Percentiles rank a stretch among this genome's conserved stretches.
Evolutionary conservation across 2,113 vertebrate genomes (phyloP).

Genomic region (Pardalotus punctatus): DNA sequence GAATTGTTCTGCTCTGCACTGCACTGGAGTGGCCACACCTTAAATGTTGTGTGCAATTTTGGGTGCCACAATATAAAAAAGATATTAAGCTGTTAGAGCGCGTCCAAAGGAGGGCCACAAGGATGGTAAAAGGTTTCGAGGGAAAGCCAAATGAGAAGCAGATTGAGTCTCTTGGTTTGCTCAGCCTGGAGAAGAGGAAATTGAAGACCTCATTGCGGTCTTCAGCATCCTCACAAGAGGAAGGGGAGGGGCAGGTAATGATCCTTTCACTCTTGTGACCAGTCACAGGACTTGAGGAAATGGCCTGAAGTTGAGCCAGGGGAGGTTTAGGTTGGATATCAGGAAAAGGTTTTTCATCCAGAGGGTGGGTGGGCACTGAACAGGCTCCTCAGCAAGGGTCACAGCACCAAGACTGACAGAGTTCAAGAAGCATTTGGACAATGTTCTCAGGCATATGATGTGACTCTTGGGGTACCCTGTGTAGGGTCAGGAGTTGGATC

Average conservation of each 20-base stretch:
- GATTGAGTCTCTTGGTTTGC: background rate
- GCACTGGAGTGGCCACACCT: background rate
- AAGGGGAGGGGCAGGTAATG: background rate
- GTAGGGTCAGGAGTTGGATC: background rate
- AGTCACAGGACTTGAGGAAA: background rate
- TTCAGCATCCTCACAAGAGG: background rate
- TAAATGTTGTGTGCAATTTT: background rate
- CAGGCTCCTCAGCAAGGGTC: background rate
- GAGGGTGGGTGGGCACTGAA: background rate
- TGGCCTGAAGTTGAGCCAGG: background rate
- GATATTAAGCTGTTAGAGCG: background rate
- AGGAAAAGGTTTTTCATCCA: background rate
- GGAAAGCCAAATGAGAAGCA: background rate
- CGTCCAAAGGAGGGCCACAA: background rate
- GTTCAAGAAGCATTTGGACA: background rate
- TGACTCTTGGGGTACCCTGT: background rate
- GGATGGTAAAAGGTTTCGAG: background rate
- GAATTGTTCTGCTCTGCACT: background rate
- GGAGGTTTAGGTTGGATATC: background rate
- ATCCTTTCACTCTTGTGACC: background rate
- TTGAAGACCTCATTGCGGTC: background rate
- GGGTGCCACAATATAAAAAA: background rate
- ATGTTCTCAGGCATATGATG: background rate
- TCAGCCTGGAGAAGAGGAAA: background rate
- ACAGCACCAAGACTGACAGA: background rate